phyloP scores from a whole-genome alignment of 2,113 vertebrate genomes.

The Eurypyga helias region DNA sequence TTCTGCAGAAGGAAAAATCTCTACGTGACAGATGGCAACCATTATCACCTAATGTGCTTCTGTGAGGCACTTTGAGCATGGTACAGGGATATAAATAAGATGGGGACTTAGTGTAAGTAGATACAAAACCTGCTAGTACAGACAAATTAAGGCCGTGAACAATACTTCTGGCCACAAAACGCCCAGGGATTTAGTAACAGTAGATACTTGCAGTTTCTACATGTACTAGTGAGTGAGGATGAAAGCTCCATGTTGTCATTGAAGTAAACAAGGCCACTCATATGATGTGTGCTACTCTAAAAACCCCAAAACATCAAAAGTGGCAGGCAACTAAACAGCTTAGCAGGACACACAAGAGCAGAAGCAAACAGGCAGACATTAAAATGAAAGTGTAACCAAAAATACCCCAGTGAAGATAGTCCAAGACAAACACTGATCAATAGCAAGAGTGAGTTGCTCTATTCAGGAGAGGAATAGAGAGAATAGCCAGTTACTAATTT shows the following conservation, averaged over 20 bases:
- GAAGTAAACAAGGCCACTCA: neutral
- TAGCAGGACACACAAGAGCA: neutral
- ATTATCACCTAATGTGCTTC: neutral
- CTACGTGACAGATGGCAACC: neutral
- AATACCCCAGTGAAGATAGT: neutral
- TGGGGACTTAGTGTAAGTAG: neutral
- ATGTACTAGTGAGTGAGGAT: neutral
- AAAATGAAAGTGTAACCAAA: neutral
- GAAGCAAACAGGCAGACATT: neutral
- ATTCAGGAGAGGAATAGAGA: neutral
- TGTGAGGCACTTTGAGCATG: neutral
- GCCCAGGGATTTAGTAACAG: neutral
- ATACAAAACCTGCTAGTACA: neutral
- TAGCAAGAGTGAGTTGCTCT: neutral
- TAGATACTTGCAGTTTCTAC: neutral
- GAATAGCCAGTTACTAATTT: neutral
- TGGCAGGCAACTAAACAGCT: neutral
- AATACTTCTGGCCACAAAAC: neutral
- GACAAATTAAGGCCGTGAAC: neutral
- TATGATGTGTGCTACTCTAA: neutral
- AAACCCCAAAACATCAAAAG: neutral
- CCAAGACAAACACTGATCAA: neutral
- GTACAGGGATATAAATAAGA: neutral
- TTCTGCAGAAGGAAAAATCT: neutral
- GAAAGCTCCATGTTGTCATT: neutral